phyloP scores from a whole-genome alignment of 2,888 invertebrate species.

The Saturnia japonica region DNA sequence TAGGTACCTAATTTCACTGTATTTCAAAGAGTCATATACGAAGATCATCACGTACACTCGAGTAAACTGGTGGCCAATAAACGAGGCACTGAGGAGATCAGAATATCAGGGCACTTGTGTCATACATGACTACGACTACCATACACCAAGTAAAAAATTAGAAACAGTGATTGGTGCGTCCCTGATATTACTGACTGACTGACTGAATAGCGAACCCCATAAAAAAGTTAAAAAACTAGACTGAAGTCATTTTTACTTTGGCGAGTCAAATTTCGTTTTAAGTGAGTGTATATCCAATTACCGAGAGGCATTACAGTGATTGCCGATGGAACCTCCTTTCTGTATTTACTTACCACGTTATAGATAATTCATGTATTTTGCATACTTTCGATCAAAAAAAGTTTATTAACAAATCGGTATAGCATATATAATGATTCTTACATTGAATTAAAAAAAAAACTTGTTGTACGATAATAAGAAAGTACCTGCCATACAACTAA shows the following conservation, averaged over 20 bases:
- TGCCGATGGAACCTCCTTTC: not conserved
- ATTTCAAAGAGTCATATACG: not conserved
- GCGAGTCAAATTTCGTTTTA: not conserved
- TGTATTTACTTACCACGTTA: not conserved
- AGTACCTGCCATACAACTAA: too few species aligned
- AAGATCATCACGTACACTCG: not conserved
- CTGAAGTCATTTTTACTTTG: not conserved
- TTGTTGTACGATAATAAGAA: too few species aligned
- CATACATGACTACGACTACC: not conserved
- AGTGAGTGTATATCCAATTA: too few species aligned
- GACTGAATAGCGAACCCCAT: not conserved
- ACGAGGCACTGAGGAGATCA: not conserved
- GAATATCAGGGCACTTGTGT: not conserved
- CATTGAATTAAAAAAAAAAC: not conserved
- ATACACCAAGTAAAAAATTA: not conserved
- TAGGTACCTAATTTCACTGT: not conserved
- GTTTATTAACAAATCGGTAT: not conserved
- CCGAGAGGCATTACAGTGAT: too few species aligned
- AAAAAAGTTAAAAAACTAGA: not conserved
- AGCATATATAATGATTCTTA: not conserved
- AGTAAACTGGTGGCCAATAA: not conserved
- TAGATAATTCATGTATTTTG: not conserved
- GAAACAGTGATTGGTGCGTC: not conserved
- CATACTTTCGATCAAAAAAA: not conserved
- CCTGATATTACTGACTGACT: not conserved